Evolutionary conservation across 2,113 vertebrate species (phyloP), one percentile per base, ranked within the genome.

Genomic region (Cricetomys ansorgei): DNA sequence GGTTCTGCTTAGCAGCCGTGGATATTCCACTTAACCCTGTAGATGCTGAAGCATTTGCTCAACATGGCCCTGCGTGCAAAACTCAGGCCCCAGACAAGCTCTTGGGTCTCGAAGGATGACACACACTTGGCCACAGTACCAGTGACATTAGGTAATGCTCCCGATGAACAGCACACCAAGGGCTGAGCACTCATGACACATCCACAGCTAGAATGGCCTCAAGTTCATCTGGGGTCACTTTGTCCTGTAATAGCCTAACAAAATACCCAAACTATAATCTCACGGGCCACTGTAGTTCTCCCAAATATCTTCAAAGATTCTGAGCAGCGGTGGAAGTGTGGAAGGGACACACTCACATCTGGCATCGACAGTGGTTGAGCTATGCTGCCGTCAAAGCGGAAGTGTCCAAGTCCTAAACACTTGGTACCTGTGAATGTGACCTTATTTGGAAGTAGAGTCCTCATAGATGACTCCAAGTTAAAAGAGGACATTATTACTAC

Each of bases 141-240:
- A 50, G 69, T 50, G 88, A 83, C 37, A 45, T 92, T 72, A 92
- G 92, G 87, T 88, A 19, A 92, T 80, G 31, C 62, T 34, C 37
- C 69, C 65, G 45, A 92, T 69, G 76, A 70, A 88, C 40, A 59
- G 62, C 16, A 15, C 0, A 0, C 79, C 55, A 16, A 92, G 85
- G 23, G 19, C 88, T 65, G 45, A 67, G 50, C 88, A 40, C 57
- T n/a, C 62, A 3, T 29, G n/a, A 89, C 88, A 84, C 73, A 15
- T 25, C 11, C 25, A 40, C 19, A 48, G 64, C 57, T 25, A 37
- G 11, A 84, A 57, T 1, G 21, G 57, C 17, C 53, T 43, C 48
- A 3, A 48, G 91, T 90, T 84, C 90, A 45, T 90, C 57, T 37
- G 65, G 45, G 88, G 91, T 89, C 80, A 87, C 25, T n/a, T n/a